Conservation (phyloP, 2,113 vertebrate genomes). For the Bubo scandiacus region DNA sequence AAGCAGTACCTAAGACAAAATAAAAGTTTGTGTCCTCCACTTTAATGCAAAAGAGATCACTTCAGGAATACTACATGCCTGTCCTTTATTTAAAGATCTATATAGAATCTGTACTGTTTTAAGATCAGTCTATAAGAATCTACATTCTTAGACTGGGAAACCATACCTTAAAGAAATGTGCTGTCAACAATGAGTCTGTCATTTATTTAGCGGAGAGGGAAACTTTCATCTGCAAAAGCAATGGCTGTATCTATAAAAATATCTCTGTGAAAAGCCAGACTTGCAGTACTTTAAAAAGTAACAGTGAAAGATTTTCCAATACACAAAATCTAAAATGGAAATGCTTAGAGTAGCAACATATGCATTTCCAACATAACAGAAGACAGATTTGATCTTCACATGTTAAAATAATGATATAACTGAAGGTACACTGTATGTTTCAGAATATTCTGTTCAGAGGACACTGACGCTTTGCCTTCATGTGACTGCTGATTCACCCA, state of each 20-base stretch:
- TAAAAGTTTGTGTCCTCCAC: neutral
- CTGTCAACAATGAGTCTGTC: neutral
- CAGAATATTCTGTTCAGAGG: neutral
- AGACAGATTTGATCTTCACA: neutral
- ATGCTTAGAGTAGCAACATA: neutral
- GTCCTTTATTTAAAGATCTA: neutral
- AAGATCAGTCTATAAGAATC: neutral
- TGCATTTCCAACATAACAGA: neutral
- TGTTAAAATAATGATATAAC: neutral
- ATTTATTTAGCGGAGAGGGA: neutral
- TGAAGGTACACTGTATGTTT: neutral
- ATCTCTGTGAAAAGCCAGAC: neutral
- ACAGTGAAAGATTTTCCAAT: neutral
- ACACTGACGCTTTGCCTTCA: neutral
- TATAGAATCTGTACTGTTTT: neutral
- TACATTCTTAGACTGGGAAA: neutral
- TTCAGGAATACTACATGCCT: neutral
- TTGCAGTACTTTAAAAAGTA: neutral
- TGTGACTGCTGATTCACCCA: fast-evolving
- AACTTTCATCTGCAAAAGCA: neutral
- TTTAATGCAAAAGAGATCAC: neutral
- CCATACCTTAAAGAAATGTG: neutral
- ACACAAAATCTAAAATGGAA: neutral
- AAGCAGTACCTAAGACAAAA: neutral
- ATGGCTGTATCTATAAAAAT: neutral